Evolutionary conservation across 2,888 invertebrate genomes (phyloP), one percentile per base, ranked within the genome.

Genomic region (Catotricha subobsoleta): DNA sequence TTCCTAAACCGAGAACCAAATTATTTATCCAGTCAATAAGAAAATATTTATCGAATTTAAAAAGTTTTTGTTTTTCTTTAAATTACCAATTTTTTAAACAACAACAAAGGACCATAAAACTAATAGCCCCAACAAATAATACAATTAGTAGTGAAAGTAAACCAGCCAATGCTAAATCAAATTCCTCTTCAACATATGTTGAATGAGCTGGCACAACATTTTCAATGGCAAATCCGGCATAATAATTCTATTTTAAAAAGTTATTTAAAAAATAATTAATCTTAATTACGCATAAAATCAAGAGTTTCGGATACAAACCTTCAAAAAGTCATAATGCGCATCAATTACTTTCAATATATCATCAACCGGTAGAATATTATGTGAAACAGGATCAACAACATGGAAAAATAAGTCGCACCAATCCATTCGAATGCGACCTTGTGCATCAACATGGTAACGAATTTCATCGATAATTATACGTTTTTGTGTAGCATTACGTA

Each of bases 361-460:
- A 43, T 80, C 78, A 10, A 86, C 82, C 0, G 81, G 75, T 2
- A 80, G 65, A 40, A 88, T 83, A 40, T 76, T 76, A 54, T 79
- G 76, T 0, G 76, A 74, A 45, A 65, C 62, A 1, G 74, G 72
- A 53, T 87, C 80, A 1, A 88, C 81, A 0, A 83, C 83, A 54
- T 86, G 76, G 44, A 88, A 71, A 53, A 83, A 84, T 60, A 88
- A 73, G 55, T 88, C 88, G 50, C 83, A 82, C 84, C 84, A 63
- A 49, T 64, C 63, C 59, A 62, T 61, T n/a, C 63, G 58, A 39
- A 63, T 64, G 37, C 63, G 57, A 3, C 63, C 63, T 48, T 60
- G 54, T 21, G 74, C 68, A 51, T 76, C 74, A 5, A 76, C 71
- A 55, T 83, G 82, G 54, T 77, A 80, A 29, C 76, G 68, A 45